These are phyloP conservation scores for Drosophila pseudotalamancana DNA, from an alignment of 2,888 invertebrate species.

Conservation along the genomic window DNA sequence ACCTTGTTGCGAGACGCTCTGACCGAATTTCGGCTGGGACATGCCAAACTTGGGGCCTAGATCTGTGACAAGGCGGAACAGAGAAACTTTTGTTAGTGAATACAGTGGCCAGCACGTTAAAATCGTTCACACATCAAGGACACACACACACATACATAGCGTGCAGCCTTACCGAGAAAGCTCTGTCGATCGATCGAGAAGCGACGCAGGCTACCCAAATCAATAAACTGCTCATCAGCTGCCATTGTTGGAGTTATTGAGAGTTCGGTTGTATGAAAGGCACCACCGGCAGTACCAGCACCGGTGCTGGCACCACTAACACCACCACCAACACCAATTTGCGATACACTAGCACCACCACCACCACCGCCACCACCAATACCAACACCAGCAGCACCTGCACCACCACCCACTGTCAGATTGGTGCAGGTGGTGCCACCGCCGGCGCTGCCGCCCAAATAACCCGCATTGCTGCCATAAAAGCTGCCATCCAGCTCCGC, in stretches of 20 bases:
- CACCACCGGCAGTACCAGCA: conserved; percentile 47
- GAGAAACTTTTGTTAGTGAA: neutral
- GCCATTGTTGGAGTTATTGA: conserved; percentile 82
- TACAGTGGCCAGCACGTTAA: no score
- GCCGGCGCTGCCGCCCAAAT: conserved; percentile 67
- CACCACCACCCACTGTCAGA: conserved; percentile 57
- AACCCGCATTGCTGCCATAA: conserved; percentile 75
- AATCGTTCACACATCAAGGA: neutral
- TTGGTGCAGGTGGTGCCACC: conserved; percentile 65
- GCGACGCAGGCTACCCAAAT: conserved; percentile 83
- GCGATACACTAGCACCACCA: no score
- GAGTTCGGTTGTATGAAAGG: conserved; percentile 82
- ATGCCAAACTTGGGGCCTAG: conserved; percentile 92
- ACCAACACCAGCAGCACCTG: conserved; percentile 24
- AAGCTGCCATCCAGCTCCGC: conserved; percentile 81
- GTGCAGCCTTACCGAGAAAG: conserved; percentile 82
- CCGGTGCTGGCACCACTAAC: conserved; percentile 10
- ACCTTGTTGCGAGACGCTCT: conserved; percentile 86
- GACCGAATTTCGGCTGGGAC: conserved; percentile 86
- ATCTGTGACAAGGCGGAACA: conserved; percentile 85
- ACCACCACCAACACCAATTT: conserved; percentile 26
- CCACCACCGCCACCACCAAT: conserved; percentile 17
- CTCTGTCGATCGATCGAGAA: conserved; percentile 84
- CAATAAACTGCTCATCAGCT: conserved; percentile 83
- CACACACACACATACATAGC: neutral